Evolutionary conservation across 1,140 invertebrate species (phyloP).

Genomic region (Drosophila malerkotliana): DNA sequence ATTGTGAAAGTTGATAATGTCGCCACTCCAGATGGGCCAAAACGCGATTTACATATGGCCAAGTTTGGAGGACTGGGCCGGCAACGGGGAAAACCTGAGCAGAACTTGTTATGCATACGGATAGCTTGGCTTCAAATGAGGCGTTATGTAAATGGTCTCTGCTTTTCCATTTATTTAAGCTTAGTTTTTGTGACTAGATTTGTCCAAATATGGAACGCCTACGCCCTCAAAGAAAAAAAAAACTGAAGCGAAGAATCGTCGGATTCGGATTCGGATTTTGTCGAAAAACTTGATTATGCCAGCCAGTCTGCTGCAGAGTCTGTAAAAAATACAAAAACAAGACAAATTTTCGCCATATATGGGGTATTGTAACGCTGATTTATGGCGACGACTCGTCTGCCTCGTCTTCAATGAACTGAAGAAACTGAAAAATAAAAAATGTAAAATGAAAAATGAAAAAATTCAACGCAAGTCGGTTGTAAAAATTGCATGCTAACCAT

Average conservation of each 20-base stretch:
- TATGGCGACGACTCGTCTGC: slow-evolving; percentile 68
- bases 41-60: slow-evolving; percentile 50
- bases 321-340: slow-evolving; percentile 11
- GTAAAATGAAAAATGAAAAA: not conserved
- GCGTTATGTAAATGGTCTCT: slow-evolving; percentile 51
- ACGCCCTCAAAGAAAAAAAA: slow-evolving; percentile 47
- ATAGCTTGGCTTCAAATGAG: slow-evolving; percentile 52
- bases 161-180: slow-evolving; percentile 21
- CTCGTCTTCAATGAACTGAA: slow-evolving; percentile 21
- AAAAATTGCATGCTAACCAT: slow-evolving; percentile 42
- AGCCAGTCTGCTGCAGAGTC: slow-evolving; percentile 37
- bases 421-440: not conserved
- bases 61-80: slow-evolving; percentile 34
- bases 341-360: slow-evolving; percentile 45
- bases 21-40: not conserved
- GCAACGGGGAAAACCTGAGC: slow-evolving; percentile 28
- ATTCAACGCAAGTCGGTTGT: slow-evolving; percentile 6
- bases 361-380: slow-evolving; percentile 36
- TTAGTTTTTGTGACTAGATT: slow-evolving; percentile 57
- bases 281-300: slow-evolving; percentile 64
- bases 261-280: slow-evolving; percentile 10
- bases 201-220: slow-evolving; percentile 58
- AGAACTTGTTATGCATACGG: slow-evolving; percentile 31
- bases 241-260: not conserved
- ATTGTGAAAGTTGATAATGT: slow-evolving; percentile 22